Conservation (phyloP, 2,113 vertebrate genomes). For the Mystacornis crossleyi region DNA sequence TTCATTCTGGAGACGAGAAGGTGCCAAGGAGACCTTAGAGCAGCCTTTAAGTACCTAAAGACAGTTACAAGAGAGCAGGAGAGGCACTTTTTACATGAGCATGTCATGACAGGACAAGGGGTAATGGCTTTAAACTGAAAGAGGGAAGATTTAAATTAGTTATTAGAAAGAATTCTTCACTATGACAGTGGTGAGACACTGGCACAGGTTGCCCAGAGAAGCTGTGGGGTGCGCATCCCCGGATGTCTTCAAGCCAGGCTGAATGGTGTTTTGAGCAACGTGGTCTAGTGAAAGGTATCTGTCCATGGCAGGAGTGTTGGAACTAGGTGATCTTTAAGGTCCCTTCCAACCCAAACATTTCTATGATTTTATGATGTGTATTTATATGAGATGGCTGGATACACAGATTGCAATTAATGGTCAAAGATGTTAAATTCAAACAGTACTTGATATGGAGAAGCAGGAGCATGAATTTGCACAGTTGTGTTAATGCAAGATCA, state of each 20-base stretch:
- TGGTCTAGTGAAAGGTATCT: not conserved
- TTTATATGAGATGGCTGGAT: not conserved
- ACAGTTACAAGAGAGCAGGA: not conserved
- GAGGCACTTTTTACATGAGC: not conserved
- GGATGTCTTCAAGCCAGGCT: not conserved
- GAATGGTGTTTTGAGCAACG: not conserved
- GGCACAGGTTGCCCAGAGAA: not conserved
- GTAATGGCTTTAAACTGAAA: not conserved
- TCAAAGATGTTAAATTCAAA: not conserved
- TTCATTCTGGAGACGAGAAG: not conserved
- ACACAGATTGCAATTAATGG: rapidly evolving
- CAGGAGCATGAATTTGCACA: not conserved
- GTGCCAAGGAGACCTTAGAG: not conserved
- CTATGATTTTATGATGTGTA: rapidly evolving
- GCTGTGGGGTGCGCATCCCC: not conserved
- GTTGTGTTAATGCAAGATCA: not conserved
- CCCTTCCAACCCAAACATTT: not conserved
- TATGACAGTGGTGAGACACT: not conserved
- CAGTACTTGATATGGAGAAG: not conserved
- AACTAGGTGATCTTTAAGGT: not conserved
- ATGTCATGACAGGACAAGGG: too few relatives aligned
- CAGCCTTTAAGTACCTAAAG: not conserved
- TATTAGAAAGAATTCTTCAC: not conserved
- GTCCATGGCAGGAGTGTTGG: too few relatives aligned
- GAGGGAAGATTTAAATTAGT: not conserved